Percentiles rank a stretch among this genome's conserved stretches.
phyloP scores from a whole-genome alignment of 2,113 vertebrate genomes.

The Paradisaea rubra region DNA sequence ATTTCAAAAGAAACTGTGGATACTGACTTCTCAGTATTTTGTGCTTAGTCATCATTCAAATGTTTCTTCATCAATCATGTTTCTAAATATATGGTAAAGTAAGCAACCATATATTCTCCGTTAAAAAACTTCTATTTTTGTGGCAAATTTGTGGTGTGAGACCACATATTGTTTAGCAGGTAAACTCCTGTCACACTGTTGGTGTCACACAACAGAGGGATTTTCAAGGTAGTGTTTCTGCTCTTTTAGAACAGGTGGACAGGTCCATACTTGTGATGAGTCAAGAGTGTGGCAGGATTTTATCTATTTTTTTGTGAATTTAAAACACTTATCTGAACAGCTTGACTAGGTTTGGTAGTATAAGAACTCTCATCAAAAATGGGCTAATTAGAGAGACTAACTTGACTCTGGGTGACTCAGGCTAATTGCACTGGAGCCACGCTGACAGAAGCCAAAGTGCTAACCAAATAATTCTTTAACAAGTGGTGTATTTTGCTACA shows the following conservation, averaged over 20 bases:
- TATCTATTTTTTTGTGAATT: background rate
- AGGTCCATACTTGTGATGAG: background rate
- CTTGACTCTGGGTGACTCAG: background rate
- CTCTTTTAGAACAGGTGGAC: background rate
- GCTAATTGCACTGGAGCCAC: background rate
- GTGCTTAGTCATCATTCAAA: background rate
- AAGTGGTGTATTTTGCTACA: background rate
- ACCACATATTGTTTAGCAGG: background rate
- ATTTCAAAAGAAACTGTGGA: background rate
- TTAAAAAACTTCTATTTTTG: background rate
- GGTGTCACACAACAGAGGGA: rapidly evolving
- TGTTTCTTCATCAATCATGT: background rate
- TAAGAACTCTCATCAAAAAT: background rate
- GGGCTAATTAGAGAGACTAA: background rate
- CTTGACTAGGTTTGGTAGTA: background rate
- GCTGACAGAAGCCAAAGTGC: background rate
- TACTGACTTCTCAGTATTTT: background rate
- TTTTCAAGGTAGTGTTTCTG: background rate
- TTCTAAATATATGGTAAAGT: background rate
- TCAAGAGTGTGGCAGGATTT: background rate
- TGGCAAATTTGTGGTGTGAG: background rate
- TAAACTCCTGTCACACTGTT: background rate
- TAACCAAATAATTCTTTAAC: background rate
- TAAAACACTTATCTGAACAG: background rate
- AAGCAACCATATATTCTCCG: background rate